Conservation (phyloP, 2,888 invertebrate genomes). For the Uropetala carovei region DNA sequence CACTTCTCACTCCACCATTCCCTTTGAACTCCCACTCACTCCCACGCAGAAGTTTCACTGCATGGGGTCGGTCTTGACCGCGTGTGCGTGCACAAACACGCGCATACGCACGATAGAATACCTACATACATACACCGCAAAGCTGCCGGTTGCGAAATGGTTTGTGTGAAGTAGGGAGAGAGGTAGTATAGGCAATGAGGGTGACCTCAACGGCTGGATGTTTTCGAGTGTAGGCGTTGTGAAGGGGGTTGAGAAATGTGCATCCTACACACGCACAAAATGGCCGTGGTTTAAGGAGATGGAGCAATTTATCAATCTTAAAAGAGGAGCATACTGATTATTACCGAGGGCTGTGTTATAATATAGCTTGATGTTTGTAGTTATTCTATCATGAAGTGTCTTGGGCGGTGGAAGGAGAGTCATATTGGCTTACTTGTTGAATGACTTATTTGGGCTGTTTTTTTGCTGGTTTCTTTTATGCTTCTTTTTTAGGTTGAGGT, state of each 20-base stretch:
- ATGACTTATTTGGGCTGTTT: too few species aligned
- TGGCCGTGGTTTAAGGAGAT: constrained; percentile 27
- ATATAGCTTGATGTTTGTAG: background rate
- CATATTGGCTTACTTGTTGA: too few species aligned
- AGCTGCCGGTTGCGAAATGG: constrained; percentile 9
- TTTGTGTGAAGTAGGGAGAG: background rate
- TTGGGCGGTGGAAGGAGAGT: too few species aligned
- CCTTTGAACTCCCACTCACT: background rate
- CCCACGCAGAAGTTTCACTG: background rate
- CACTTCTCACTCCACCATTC: background rate
- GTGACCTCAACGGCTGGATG: constrained; percentile 24
- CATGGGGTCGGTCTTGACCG: constrained; percentile 6
- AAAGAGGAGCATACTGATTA: background rate
- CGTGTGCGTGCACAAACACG: background rate
- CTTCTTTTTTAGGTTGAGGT: too few species aligned
- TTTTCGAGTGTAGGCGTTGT: background rate
- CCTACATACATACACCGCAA: background rate
- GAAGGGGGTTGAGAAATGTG: constrained; percentile 8
- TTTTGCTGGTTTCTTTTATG: too few species aligned
- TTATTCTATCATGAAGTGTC: too few species aligned
- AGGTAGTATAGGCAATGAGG: background rate
- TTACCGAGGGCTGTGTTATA: background rate
- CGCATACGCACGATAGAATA: background rate
- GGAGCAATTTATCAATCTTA: constrained; percentile 19
- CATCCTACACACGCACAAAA: constrained; percentile 15